Percentiles rank a stretch among this genome's conserved stretches.
phyloP scores from a whole-genome alignment of 1,140 invertebrate species.

The Lamellibrachia luymesi region DNA sequence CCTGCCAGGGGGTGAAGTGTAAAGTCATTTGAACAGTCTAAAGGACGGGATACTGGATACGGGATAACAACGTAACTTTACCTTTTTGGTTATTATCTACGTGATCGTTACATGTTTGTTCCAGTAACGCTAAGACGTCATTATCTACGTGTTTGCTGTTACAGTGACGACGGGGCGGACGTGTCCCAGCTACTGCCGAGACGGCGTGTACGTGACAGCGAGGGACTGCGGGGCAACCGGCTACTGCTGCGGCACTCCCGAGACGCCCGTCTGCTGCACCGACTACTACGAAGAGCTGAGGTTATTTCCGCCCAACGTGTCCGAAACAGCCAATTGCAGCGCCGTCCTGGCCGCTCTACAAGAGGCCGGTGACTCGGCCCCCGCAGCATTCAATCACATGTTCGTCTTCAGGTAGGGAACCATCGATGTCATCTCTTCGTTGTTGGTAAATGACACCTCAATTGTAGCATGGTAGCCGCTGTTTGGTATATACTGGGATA shows the following conservation, averaged over 20 bases:
- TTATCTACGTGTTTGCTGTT: neutral
- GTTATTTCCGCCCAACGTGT: neutral
- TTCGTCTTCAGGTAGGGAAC: neutral
- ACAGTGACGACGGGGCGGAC: neutral
- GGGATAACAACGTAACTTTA: too few relatives aligned
- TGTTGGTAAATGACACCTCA: neutral
- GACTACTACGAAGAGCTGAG: neutral
- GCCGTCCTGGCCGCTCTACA: neutral
- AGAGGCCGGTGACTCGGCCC: neutral
- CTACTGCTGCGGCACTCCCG: neutral
- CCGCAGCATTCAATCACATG: neutral
- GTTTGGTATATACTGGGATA: too few relatives aligned
- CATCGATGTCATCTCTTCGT: neutral
- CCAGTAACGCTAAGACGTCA: too few relatives aligned
- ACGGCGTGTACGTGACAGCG: neutral
- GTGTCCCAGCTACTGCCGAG: neutral
- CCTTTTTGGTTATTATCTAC: too few relatives aligned
- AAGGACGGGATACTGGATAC: too few relatives aligned
- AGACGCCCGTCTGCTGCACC: neutral
- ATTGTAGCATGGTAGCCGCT: too few relatives aligned
- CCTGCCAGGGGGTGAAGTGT: too few relatives aligned
- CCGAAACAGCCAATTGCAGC: neutral
- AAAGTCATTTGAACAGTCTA: too few relatives aligned
- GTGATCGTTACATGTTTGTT: too few relatives aligned
- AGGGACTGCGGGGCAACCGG: neutral